Percentiles rank a stretch among this genome's conserved stretches.
phyloP scores from a whole-genome alignment of 2,797 vertebrate genomes.

The Paramormyrops hopkinsi region DNA sequence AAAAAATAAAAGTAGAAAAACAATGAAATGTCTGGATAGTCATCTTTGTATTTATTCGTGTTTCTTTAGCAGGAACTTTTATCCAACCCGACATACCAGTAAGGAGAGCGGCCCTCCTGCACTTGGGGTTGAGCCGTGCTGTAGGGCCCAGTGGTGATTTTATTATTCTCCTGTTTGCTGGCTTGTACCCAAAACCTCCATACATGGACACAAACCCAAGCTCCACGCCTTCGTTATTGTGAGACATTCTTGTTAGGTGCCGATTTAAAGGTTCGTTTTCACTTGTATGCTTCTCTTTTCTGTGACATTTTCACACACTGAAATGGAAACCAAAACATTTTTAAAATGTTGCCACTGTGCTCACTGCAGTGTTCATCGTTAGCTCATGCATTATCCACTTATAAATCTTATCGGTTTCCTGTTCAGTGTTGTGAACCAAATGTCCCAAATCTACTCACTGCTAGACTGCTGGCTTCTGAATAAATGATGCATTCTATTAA shows the following conservation, averaged over 20 bases:
- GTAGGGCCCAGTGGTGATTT: neutral
- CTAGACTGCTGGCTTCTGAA: neutral
- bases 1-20: neutral
- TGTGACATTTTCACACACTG: neutral
- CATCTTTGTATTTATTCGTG: neutral
- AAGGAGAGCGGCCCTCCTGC: neutral
- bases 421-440: neutral
- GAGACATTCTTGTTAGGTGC: neutral
- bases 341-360: neutral
- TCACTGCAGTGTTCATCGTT: neutral
- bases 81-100: neutral
- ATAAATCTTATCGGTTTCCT: neutral
- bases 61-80: neutral
- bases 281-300: neutral
- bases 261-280: neutral
- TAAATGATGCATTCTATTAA: slow-evolving; percentile 4
- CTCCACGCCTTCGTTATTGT: neutral
- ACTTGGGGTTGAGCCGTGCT: neutral
- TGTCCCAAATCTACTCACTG: neutral
- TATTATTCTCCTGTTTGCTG: neutral
- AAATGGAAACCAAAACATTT: neutral
- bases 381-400: neutral
- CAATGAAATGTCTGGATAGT: neutral
- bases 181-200: neutral
- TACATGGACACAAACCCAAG: neutral